phyloP scores from a whole-genome alignment of 2,797 vertebrate species.

The Characodon lateralis region DNA sequence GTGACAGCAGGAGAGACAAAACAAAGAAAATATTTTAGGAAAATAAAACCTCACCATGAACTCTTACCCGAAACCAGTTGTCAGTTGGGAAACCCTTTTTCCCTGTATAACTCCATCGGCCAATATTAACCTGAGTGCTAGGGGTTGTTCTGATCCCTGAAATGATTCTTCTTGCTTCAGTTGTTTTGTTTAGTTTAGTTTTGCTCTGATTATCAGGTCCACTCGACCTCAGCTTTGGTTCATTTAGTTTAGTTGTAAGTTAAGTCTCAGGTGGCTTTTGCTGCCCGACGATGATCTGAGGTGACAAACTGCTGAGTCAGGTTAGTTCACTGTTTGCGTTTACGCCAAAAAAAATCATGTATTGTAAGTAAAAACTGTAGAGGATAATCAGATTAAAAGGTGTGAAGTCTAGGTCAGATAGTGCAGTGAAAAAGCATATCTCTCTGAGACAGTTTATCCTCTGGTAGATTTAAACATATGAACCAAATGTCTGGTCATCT shows the following conservation, averaged over 20 bases:
- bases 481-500: background rate
- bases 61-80: slow-evolving; percentile 19
- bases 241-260: slow-evolving; percentile 9
- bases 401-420: background rate
- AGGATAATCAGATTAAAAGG: background rate
- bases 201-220: slow-evolving; percentile 10
- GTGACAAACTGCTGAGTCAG: background rate
- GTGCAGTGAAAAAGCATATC: background rate
- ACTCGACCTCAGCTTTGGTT: background rate
- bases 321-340: background rate
- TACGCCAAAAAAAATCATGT: background rate
- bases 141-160: slow-evolving; percentile 31
- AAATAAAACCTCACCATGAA: slow-evolving; percentile 9
- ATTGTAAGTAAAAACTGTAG: background rate
- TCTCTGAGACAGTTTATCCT: background rate
- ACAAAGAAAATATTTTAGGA: background rate
- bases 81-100: slow-evolving; percentile 14
- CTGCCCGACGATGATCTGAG: background rate
- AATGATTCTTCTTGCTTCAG: slow-evolving; percentile 9
- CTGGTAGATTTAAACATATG: background rate
- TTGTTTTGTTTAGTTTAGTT: background rate
- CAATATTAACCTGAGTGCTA: slow-evolving; percentile 28
- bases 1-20: background rate
- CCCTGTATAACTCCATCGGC: slow-evolving; percentile 29
- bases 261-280: slow-evolving; percentile 11